These are phyloP conservation scores for Strigamia crassipes DNA, from an alignment of 2,888 invertebrate genomes.

Conservation along the genomic window DNA sequence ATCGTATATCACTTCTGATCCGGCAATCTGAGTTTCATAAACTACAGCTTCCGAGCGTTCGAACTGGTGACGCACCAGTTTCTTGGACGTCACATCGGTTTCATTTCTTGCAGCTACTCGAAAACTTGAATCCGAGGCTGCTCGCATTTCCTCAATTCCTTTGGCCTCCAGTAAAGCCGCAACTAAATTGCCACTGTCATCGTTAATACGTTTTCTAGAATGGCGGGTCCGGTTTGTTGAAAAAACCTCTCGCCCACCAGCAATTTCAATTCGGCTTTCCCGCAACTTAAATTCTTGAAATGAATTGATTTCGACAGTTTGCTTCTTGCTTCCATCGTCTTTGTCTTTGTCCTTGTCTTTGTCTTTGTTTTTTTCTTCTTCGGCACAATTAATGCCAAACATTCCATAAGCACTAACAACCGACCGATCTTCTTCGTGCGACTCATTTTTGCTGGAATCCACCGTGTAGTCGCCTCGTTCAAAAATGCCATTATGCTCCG, in stretches of 20 bases:
- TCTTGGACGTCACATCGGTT: not conserved
- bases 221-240: conserved; percentile 81
- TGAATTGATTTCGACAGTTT: conserved; percentile 43
- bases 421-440: conserved; percentile 46
- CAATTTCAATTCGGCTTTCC: conserved; percentile 58
- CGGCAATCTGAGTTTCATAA: conserved; percentile 68
- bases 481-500: not conserved
- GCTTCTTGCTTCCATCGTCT: conserved; percentile 46
- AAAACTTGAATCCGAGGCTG: not conserved
- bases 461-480: not conserved
- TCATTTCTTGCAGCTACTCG: not conserved
- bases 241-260: conserved; percentile 81
- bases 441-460: conserved; percentile 21
- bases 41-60: not conserved
- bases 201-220: conserved; percentile 68
- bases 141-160: conserved; percentile 51
- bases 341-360: too few relatives aligned
- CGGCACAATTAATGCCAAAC: conserved; percentile 42
- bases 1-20: conserved; percentile 79
- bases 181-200: conserved; percentile 54
- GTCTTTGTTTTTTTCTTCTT: not conserved
- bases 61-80: not conserved
- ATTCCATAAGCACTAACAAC: conserved; percentile 49
- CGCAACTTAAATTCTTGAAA: conserved; percentile 49
- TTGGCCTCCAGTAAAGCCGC: conserved; percentile 51